A percentile compares a stretch with the other conserved stretches of the same genome.
phyloP scores from a whole-genome alignment of 2,797 vertebrate genomes.

The Limosa lapponica region DNA sequence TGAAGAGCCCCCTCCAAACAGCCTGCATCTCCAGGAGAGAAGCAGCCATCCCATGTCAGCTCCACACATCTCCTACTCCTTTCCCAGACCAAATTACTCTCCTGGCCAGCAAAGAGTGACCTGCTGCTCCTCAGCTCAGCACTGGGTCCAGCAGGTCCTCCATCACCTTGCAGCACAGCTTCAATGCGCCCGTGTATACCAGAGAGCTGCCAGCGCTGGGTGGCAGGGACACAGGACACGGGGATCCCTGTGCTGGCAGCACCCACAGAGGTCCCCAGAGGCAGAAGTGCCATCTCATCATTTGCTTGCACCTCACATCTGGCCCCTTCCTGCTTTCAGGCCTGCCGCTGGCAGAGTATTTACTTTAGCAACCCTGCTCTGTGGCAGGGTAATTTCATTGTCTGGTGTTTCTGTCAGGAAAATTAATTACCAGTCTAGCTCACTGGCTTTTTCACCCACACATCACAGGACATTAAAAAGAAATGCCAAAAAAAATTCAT shows the following conservation, averaged over 20 bases:
- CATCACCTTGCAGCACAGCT: background rate
- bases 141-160: background rate
- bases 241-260: background rate
- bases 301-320: conserved; percentile 22
- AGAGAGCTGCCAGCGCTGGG: background rate
- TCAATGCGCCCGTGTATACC: background rate
- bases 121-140: accelerated
- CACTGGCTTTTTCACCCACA: conserved; percentile 58
- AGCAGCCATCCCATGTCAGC: background rate
- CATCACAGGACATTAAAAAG: conserved; percentile 64
- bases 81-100: background rate
- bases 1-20: background rate
- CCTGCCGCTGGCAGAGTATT: conserved; percentile 53
- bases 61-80: background rate
- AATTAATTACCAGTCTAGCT: conserved; percentile 72
- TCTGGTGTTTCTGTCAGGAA: conserved; percentile 72
- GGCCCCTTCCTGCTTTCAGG: background rate
- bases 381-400: conserved; percentile 72
- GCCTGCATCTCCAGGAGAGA: background rate
- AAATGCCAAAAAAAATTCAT: conserved; percentile 53
- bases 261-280: background rate
- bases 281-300: background rate
- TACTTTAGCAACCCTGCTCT: conserved; percentile 63
- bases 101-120: background rate
- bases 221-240: accelerated